These are phyloP conservation scores for Auanema sp. DNA, from an alignment of 2,888 invertebrate species.

Conservation along the genomic window DNA sequence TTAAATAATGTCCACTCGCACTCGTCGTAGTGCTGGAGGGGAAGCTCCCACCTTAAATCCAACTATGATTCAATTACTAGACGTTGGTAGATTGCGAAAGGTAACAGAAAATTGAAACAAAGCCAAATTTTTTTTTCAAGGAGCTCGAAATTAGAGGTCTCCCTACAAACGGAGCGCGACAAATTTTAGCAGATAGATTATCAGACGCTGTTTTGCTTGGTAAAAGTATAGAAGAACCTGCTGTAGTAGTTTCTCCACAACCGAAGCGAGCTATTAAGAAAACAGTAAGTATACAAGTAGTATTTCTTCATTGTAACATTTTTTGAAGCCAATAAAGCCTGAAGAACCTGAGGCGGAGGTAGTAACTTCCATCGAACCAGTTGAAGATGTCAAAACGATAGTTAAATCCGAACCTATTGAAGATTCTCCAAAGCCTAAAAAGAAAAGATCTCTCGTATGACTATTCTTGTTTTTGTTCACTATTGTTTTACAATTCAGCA, in stretches of 20 bases:
- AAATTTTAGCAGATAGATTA: constrained; percentile 29
- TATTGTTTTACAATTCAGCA: no score
- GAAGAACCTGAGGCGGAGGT: no score
- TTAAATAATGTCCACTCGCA: constrained; percentile 14
- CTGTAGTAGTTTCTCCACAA: background rate
- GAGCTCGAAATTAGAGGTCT: constrained; percentile 33
- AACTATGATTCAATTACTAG: constrained; percentile 32
- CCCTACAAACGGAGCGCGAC: constrained; percentile 25
- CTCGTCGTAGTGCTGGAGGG: constrained; percentile 15
- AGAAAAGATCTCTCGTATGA: no score
- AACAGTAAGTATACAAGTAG: no score
- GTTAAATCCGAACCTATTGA: no score
- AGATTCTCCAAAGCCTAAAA: no score
- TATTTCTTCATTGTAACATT: no score
- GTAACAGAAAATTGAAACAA: background rate
- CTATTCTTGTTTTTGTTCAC: no score
- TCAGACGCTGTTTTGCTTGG: constrained; percentile 24
- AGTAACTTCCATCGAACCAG: no score
- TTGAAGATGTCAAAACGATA: no score
- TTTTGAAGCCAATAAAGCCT: no score
- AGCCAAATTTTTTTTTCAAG: constrained; percentile 16
- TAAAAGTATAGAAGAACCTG: background rate
- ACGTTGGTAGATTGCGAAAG: constrained; percentile 12
- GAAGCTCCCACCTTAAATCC: constrained; percentile 26
- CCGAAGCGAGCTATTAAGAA: background rate